Base-by-base conservation (phyloP, 2,113 vertebrate species). In the Pygathrix nemaeus region DNA sequence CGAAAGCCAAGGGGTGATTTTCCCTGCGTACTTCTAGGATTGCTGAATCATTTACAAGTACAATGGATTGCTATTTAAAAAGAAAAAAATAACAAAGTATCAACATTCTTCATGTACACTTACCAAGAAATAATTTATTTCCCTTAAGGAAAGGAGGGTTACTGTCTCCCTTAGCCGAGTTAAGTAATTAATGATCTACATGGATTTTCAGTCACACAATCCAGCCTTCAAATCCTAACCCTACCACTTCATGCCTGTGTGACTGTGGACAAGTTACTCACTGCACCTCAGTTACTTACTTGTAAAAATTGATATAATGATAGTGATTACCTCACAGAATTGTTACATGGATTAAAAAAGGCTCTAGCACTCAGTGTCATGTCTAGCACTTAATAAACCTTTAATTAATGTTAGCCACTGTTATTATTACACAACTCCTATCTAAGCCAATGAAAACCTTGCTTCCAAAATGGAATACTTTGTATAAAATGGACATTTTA, bases 21-120 rank as follows among this genome's bases (percentile, higher is more conserved):
- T 93, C 97, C 90, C 98, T 98, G 73, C 9, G 86, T 86, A 98
- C 98, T 87, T 98, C 96, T 79, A 97, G 70, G 97, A 98, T 3
- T 97, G 97, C 91, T 48, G 98, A 97, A 97, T 98, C 97, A 94
- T 88, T 96, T 95, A 52, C 30, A 97, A 98, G 97, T 94, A 98
- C 32, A 76, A 85, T 11, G 45, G 96, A 25, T 98, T 98, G 97
- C 97, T 98, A 97, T 97, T 75, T 80, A 57, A 83, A 92, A 50
- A 96, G 38, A 82, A 96, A 94, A 92, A 76, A 64, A 76, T 61
- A 68, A 73, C 9, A 97, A 88, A 6, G 83, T 84, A 89, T 76
- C 61, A 40, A 59, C 18, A 90, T 88, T 98, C 80, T 97, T 93
- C 64, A 75, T 68, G 48, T 30, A 92, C 55, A 68, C 30, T 57